Evolutionary conservation across 2,113 vertebrate species (phyloP).

Genomic region (Ptilorrhoa leucosticta): DNA sequence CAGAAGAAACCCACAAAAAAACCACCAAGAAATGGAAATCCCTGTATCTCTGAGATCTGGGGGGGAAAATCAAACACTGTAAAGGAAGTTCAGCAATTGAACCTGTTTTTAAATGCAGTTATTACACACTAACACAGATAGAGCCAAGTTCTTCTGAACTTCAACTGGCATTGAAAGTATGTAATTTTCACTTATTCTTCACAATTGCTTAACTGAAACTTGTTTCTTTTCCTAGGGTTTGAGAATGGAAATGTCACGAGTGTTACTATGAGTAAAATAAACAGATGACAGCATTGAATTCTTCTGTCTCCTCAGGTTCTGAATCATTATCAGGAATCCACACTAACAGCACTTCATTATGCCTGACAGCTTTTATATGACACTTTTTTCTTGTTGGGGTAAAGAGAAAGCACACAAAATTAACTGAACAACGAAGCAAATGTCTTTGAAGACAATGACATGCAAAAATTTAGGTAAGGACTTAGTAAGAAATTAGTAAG

Average conservation of each 20-base stretch:
- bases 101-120: neutral
- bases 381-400: neutral
- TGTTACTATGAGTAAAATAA: neutral
- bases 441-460: neutral
- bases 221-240: neutral
- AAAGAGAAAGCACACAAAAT: neutral
- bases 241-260: neutral
- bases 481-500: neutral
- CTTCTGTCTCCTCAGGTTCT: neutral
- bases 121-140: accelerated
- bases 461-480: neutral
- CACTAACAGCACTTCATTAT: neutral
- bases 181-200: neutral
- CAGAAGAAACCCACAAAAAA: neutral
- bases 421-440: neutral
- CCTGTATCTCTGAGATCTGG: neutral
- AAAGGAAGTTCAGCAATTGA: neutral
- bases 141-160: neutral
- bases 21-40: neutral
- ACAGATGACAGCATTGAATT: neutral
- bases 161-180: neutral
- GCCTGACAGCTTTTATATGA: neutral
- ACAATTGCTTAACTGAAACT: neutral
- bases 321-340: neutral
- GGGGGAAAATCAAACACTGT: neutral